phyloP scores from a whole-genome alignment of 2,113 vertebrate genomes.

The Paracanthobrama guichenoti region DNA sequence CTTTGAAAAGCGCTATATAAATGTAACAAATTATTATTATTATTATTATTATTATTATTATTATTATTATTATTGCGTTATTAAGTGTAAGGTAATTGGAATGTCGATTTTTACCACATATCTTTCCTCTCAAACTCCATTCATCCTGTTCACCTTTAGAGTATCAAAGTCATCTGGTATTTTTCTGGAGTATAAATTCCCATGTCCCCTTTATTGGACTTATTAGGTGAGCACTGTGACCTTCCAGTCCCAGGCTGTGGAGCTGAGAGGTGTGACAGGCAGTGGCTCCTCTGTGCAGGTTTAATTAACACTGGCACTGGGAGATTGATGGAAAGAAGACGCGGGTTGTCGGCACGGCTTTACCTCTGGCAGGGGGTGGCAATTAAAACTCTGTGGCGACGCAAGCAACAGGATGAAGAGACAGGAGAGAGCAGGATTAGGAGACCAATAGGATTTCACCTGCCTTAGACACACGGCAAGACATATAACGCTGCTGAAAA shows the following conservation, averaged over 20 bases:
- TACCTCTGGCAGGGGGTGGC: conserved; percentile 47
- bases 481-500: too few species aligned
- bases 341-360: conserved; percentile 48
- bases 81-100: not conserved
- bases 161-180: conserved; percentile 47
- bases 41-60: too few species aligned
- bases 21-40: too few species aligned
- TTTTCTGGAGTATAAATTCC: conserved; percentile 18
- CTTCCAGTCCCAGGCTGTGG: conserved; percentile 61
- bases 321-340: conserved; percentile 59
- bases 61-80: too few species aligned
- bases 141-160: conserved; percentile 27
- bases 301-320: conserved; percentile 68
- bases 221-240: conserved; percentile 63
- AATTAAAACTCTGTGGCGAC: conserved; percentile 55
- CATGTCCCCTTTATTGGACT: conserved; percentile 31
- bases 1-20: too few species aligned
- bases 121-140: not conserved
- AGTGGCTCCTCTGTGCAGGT: conserved; percentile 56
- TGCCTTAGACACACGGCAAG: conserved; percentile 10
- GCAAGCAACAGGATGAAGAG: conserved; percentile 50
- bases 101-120: not conserved
- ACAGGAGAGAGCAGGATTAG: conserved; percentile 31
- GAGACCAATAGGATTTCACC: conserved; percentile 21
- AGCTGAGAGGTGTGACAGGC: conserved; percentile 59